Percentiles rank a stretch among this genome's conserved stretches.
Conservation (phyloP, 2,797 vertebrate species). For the Nannoperca obscura region DNA sequence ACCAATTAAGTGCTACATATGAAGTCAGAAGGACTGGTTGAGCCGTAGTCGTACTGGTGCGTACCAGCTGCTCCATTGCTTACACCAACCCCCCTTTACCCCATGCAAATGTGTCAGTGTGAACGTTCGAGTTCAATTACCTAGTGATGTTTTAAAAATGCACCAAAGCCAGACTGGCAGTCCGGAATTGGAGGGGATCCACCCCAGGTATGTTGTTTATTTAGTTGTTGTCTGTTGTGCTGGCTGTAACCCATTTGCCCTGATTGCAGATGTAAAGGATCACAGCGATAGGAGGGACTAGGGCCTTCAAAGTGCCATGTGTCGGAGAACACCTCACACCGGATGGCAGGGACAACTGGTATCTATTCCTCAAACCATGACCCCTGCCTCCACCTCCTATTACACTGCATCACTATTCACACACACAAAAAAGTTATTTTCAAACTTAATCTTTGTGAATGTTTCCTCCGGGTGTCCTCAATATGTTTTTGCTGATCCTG, state of each 20-base stretch:
- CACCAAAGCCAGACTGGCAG: slow-evolving; percentile 87
- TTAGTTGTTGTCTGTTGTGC: slow-evolving; percentile 86
- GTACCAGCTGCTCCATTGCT: slow-evolving; percentile 86
- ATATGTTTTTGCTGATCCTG: slow-evolving; percentile 46
- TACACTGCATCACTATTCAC: slow-evolving; percentile 54
- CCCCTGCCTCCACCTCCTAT: slow-evolving; percentile 67
- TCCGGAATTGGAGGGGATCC: slow-evolving; percentile 85
- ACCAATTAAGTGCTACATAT: slow-evolving; percentile 89
- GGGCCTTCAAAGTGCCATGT: slow-evolving; percentile 85
- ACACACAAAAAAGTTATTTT: slow-evolving; percentile 57
- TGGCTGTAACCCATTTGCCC: slow-evolving; percentile 86
- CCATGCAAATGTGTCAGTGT: slow-evolving; percentile 87
- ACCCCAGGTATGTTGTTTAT: slow-evolving; percentile 88
- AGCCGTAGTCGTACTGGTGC: slow-evolving; percentile 87
- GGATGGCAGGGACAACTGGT: slow-evolving; percentile 82
- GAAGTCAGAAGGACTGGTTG: slow-evolving; percentile 88
- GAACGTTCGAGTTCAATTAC: slow-evolving; percentile 87
- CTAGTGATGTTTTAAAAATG: slow-evolving; percentile 88
- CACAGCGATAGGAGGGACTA: slow-evolving; percentile 71
- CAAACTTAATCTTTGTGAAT: slow-evolving; percentile 55
- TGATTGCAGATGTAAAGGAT: slow-evolving; percentile 86
- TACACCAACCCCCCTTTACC: slow-evolving; percentile 79
- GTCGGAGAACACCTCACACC: slow-evolving; percentile 81
- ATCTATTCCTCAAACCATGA: slow-evolving; percentile 76
- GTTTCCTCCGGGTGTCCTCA: slow-evolving; percentile 59